Percentiles rank a stretch among this genome's conserved stretches.
Evolutionary conservation across 2,888 invertebrate genomes (phyloP).

Genomic region (Platerodrilus igneus): DNA sequence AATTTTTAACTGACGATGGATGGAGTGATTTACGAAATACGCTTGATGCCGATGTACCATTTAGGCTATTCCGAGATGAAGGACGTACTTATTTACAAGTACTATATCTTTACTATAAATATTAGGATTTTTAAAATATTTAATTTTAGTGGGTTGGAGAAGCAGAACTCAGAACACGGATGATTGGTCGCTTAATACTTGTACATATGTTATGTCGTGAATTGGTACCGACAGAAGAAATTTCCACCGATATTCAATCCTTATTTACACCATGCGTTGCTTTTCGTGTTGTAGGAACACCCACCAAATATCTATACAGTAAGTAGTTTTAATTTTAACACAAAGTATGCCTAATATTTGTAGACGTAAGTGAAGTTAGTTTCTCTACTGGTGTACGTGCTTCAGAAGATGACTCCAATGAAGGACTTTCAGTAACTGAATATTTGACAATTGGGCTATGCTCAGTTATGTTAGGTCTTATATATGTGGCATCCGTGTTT

Average conservation of each 20-base stretch:
- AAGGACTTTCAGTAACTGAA: slow-evolving; percentile 67
- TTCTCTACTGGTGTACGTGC: slow-evolving; percentile 65
- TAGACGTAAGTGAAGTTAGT: slow-evolving; percentile 76
- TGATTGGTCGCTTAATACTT: slow-evolving; percentile 77
- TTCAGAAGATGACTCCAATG: slow-evolving; percentile 49
- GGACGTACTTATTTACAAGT: slow-evolving; percentile 78
- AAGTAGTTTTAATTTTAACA: slow-evolving; percentile 38
- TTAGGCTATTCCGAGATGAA: slow-evolving; percentile 75
- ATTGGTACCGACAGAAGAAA: slow-evolving; percentile 46
- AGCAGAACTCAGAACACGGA: slow-evolving; percentile 65
- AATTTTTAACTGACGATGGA: slow-evolving; percentile 72
- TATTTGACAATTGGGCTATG: slow-evolving; percentile 81
- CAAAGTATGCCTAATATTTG: slow-evolving; percentile 31
- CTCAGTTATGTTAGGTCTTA: slow-evolving; percentile 77
- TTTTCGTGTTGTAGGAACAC: slow-evolving; percentile 79
- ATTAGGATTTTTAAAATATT: slow-evolving; percentile 5
- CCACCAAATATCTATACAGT: slow-evolving; percentile 62
- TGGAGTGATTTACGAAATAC: slow-evolving; percentile 78
- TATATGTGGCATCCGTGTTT: slow-evolving; percentile 82
- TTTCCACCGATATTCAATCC: slow-evolving; percentile 49
- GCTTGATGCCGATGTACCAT: slow-evolving; percentile 72
- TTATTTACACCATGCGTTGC: slow-evolving; percentile 82
- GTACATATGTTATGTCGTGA: slow-evolving; percentile 78
- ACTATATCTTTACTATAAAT: slow-evolving; percentile 19
- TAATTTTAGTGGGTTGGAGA: slow-evolving; percentile 77